These are phyloP conservation scores for Nibea coibor DNA, from an alignment of 2,113 vertebrate genomes.

Conservation along the genomic window DNA sequence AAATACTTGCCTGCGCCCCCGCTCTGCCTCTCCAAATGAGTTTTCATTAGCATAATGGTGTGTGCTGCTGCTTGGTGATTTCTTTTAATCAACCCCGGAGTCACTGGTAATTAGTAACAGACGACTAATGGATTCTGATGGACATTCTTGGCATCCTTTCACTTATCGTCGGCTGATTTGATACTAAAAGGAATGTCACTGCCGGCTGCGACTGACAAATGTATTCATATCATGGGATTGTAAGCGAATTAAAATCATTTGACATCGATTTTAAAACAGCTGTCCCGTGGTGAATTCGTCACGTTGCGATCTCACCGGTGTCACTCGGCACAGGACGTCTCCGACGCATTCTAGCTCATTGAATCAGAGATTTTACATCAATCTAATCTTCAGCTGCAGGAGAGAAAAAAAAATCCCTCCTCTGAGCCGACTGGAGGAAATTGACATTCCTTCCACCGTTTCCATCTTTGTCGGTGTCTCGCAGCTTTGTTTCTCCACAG, in stretches of 20 bases:
- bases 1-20: constrained; percentile 62
- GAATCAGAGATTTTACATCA: constrained; percentile 58
- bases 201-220: constrained; percentile 40
- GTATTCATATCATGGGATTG: constrained; percentile 30
- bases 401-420: constrained; percentile 43
- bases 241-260: constrained; percentile 24
- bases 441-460: constrained; percentile 71
- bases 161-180: constrained; percentile 54
- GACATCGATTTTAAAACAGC: constrained; percentile 48
- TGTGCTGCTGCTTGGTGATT: constrained; percentile 74
- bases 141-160: constrained; percentile 65
- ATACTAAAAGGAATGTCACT: constrained; percentile 45
- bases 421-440: constrained; percentile 62
- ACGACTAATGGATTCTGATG: constrained; percentile 79
- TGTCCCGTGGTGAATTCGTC: constrained; percentile 6
- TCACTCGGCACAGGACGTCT: constrained; percentile 38
- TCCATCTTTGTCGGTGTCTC: constrained; percentile 56
- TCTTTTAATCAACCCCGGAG: constrained; percentile 82
- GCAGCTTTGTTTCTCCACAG: constrained; percentile 74
- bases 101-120: constrained; percentile 78
- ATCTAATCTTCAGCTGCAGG: constrained; percentile 59
- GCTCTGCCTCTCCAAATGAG: constrained; percentile 76
- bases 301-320: constrained; percentile 29
- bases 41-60: constrained; percentile 81
- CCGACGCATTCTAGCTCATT: constrained; percentile 50